Percentiles rank a stretch among this genome's conserved stretches.
phyloP scores from a whole-genome alignment of 2,113 vertebrate genomes.

The Bungarus multicinctus region DNA sequence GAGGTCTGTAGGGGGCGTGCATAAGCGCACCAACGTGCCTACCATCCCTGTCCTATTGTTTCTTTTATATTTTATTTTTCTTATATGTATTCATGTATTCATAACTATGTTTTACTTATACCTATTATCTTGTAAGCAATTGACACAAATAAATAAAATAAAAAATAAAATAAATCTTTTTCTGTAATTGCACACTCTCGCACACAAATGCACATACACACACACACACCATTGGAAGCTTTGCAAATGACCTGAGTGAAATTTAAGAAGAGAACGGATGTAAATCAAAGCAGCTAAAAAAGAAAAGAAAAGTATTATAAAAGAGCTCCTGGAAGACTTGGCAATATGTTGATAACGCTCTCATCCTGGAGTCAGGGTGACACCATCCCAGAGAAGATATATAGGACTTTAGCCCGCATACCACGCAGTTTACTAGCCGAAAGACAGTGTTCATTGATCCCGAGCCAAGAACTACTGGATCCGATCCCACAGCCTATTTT shows the following conservation, averaged over 20 bases:
- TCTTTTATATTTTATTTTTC: too few species aligned
- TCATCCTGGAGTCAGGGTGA: conserved; percentile 68
- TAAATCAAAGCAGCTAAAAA: conserved; percentile 50
- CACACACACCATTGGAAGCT: background rate
- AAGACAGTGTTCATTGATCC: conserved; percentile 85
- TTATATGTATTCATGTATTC: too few species aligned
- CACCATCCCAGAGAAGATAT: conserved; percentile 73
- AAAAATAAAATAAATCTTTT: too few species aligned
- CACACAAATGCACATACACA: background rate
- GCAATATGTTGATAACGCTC: conserved; percentile 62
- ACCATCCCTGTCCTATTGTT: too few species aligned
- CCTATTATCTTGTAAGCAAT: too few species aligned
- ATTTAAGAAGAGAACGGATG: conserved; percentile 45
- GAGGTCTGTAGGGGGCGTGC: too few species aligned
- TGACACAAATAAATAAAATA: too few species aligned
- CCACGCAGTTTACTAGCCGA: conserved; percentile 77
- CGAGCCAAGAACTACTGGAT: conserved; percentile 77
- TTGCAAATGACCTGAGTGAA: conserved; percentile 43
- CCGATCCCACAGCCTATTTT: conserved; percentile 70
- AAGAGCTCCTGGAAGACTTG: conserved; percentile 53
- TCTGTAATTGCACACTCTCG: too few species aligned
- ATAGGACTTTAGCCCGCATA: conserved; percentile 76
- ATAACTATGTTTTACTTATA: too few species aligned
- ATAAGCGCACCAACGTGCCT: too few species aligned
- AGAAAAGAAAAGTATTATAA: conserved; percentile 62